Conservation (phyloP, 2,113 vertebrate species). For the Cinclus cinclus region DNA sequence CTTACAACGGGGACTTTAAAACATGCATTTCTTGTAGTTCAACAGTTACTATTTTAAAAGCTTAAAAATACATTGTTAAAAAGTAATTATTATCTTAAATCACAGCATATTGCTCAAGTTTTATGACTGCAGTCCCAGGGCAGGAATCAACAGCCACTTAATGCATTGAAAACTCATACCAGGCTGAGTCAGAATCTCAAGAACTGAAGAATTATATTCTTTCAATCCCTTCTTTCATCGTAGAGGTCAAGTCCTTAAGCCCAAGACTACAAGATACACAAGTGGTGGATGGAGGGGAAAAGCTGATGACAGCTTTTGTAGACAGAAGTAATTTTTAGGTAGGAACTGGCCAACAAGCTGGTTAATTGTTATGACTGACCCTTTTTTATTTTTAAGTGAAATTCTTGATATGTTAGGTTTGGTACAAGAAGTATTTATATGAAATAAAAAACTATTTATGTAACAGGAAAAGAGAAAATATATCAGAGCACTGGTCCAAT, state of each 20-base stretch:
- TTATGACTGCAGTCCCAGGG: neutral
- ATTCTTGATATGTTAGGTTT: neutral
- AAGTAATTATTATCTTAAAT: neutral
- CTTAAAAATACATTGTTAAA: neutral
- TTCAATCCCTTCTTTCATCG: neutral
- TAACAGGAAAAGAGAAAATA: neutral
- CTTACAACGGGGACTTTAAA: neutral
- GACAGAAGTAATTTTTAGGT: neutral
- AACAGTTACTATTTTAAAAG: neutral
- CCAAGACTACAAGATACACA: neutral
- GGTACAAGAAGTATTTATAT: neutral
- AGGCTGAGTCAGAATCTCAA: neutral
- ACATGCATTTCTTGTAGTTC: neutral
- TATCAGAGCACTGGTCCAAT: neutral
- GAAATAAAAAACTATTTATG: neutral
- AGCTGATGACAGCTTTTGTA: neutral
- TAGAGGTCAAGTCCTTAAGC: neutral
- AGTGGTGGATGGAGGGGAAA: neutral
- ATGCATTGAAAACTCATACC: neutral
- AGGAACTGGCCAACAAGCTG: neutral
- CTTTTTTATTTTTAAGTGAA: neutral
- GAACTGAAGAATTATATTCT: neutral
- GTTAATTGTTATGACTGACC: neutral
- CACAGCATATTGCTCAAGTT: neutral
- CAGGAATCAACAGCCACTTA: neutral